These are phyloP conservation scores for Sinodicranocentrus sp. DNA, from an alignment of 2,888 invertebrate species.

Conservation along the genomic window DNA sequence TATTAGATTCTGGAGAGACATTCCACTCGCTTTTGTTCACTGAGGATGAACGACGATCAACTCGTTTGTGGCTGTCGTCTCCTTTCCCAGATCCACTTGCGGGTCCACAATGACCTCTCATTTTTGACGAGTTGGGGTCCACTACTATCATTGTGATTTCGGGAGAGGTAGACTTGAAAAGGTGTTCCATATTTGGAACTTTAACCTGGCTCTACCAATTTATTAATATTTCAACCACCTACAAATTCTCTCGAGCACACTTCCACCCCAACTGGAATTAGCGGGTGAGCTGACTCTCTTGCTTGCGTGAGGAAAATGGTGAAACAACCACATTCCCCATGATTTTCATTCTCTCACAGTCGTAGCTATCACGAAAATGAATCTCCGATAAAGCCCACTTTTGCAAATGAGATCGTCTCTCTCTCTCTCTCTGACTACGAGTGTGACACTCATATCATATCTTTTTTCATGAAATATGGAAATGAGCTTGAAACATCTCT, in stretches of 20 bases:
- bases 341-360: no score
- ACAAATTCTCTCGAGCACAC: no score
- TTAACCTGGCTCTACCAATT: no score
- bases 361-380: no score
- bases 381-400: no score
- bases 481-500: not conserved
- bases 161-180: constrained; percentile 11
- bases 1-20: constrained; percentile 51
- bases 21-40: constrained; percentile 17
- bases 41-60: not conserved
- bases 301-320: no score
- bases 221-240: no score
- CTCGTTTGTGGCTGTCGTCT: not conserved
- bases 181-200: not conserved
- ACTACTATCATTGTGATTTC: not conserved
- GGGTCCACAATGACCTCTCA: not conserved
- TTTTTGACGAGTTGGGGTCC: not conserved
- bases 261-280: no score
- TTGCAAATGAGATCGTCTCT: not conserved
- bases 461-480: no score
- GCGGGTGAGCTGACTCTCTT: no score
- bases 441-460: no score
- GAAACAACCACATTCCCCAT: no score
- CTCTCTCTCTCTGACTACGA: not conserved
- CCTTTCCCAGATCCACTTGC: not conserved